phyloP scores from a whole-genome alignment of 2,113 vertebrate species.

The Glaucomys volans region DNA sequence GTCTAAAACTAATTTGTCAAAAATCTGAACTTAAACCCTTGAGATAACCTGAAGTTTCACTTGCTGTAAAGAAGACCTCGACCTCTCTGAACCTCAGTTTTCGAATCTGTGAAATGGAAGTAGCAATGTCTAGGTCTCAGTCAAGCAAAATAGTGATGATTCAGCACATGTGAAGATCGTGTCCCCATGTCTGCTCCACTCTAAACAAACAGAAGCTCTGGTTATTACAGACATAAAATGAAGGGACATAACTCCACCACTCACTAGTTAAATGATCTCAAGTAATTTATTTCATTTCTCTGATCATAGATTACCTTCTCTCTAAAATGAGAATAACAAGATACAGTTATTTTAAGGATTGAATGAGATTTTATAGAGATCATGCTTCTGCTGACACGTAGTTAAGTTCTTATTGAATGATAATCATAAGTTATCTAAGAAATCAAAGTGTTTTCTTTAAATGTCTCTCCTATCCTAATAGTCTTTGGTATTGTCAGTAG shows the following conservation, averaged over 20 bases:
- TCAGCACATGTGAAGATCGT: background rate
- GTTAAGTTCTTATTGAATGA: background rate
- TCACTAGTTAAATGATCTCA: background rate
- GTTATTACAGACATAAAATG: background rate
- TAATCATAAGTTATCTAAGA: background rate
- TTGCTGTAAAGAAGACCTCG: background rate
- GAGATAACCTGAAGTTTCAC: background rate
- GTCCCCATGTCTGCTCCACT: background rate
- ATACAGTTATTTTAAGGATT: slow-evolving; percentile 28
- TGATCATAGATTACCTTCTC: background rate
- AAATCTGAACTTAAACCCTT: background rate
- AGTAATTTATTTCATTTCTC: background rate
- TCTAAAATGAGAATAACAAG: slow-evolving; percentile 32
- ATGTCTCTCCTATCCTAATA: background rate
- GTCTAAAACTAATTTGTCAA: background rate
- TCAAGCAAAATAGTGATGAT: background rate
- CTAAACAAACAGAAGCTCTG: background rate
- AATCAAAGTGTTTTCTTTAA: slow-evolving; percentile 20
- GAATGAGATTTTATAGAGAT: slow-evolving; percentile 19
- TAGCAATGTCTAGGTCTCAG: background rate
- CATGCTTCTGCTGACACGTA: background rate
- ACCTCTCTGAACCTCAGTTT: slow-evolving; percentile 8
- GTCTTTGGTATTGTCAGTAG: background rate
- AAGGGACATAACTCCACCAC: background rate
- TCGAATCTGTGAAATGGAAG: background rate